Base-by-base conservation (phyloP, 2,797 vertebrate species). In the Urosaurus nigricauda region DNA sequence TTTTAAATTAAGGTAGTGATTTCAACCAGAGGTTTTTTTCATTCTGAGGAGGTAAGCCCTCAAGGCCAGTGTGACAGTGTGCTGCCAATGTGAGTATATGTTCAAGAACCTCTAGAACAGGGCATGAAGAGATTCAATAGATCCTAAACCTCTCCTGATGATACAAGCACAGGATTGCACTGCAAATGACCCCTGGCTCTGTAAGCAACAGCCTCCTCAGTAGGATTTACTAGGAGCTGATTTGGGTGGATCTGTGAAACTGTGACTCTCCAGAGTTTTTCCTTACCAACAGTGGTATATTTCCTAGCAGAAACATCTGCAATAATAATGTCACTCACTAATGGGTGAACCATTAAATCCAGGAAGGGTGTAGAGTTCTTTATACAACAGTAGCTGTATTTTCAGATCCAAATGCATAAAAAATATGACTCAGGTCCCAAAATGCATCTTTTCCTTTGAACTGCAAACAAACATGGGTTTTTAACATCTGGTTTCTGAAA, bases 311-410 rank as follows among this genome's bases (percentile, higher is more conserved):
- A 53, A 88, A 88, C 71, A 77, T 77, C 75, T 84, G 87, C 65
- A 88, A 60, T 79, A 79, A 86, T 79, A 40, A 84, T 58, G 11
- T n/a, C 47, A 79, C 40, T 79, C 32, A 70, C 43, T 51, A 88
- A 51, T 8, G 47, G 35, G 53, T 47, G 77, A 80, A 80, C 51
- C 4, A 74, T 80, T 80, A 73, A 19, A 79, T 80, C 75, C 83
- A 79, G 77, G 63, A 87, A 89, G 53, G 65, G 77, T 89, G 51
- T 71, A 84, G 83, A 71, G 1, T 79, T 88, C 47, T 63, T 70
- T 68, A 56, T 80, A 74, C n/a, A 80, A 65, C 29, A 89, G 83
- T 60, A 89, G 40, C 29, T 47, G 19, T 51, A 51, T 73, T 85
- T 89, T 29, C 53, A 89, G 74, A 89, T 47, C 83, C 29, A 35